phyloP scores from a whole-genome alignment of 2,113 vertebrate genomes.

The Rhinogobius similis region DNA sequence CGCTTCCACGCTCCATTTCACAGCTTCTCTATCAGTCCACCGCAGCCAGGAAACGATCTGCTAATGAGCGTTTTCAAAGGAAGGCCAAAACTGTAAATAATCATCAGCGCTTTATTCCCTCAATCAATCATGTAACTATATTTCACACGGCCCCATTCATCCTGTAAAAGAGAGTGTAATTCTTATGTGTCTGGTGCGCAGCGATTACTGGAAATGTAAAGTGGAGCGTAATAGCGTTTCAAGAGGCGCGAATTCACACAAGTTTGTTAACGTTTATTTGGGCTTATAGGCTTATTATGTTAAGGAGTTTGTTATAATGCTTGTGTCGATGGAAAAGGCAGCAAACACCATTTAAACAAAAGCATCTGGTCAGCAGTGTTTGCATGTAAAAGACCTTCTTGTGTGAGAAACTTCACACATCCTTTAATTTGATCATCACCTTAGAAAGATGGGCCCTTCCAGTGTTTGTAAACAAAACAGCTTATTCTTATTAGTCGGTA shows the following conservation, averaged over 20 bases:
- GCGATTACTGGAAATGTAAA: background rate
- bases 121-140: constrained; percentile 47
- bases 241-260: background rate
- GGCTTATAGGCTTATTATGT: background rate
- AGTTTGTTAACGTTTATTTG: background rate
- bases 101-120: constrained; percentile 40
- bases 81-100: constrained; percentile 45
- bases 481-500: too few species aligned
- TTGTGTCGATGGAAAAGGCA: background rate
- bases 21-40: constrained; percentile 41
- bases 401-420: too few species aligned
- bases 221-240: background rate
- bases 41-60: constrained; percentile 51
- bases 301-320: background rate
- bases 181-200: background rate
- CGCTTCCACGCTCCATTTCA: constrained; percentile 62
- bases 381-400: too few species aligned
- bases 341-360: too few species aligned
- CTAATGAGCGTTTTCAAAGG: constrained; percentile 45
- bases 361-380: too few species aligned
- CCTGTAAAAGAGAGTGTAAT: constrained; percentile 4
- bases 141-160: constrained; percentile 16
- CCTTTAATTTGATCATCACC: too few species aligned
- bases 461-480: too few species aligned
- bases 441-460: too few species aligned